phyloP scores from a whole-genome alignment of 2,797 vertebrate species.

The Sebastes itinus region DNA sequence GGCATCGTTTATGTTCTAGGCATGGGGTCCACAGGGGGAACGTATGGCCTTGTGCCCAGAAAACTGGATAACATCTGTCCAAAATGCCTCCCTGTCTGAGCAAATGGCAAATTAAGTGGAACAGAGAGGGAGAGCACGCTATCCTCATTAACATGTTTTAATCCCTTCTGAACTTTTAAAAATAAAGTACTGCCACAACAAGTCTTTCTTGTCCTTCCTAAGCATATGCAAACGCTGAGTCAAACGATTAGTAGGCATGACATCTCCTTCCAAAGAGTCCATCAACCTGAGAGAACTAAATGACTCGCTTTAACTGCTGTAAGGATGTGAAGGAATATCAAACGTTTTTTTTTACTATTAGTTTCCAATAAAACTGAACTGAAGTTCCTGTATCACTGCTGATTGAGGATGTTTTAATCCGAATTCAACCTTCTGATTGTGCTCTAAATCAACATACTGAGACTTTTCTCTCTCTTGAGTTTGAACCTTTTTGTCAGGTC shows the following conservation, averaged over 20 bases:
- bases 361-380: not conserved
- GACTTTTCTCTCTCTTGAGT: not conserved
- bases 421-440: not conserved
- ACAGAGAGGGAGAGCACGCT: not conserved
- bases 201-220: not conserved
- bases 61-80: conserved; percentile 37
- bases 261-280: not conserved
- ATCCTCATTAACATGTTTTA: not conserved
- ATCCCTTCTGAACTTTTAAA: not conserved
- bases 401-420: not conserved
- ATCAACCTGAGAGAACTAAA: not conserved
- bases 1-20: conserved; percentile 22
- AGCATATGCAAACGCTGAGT: not conserved
- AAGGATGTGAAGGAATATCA: not conserved
- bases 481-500: too few relatives aligned
- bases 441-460: not conserved
- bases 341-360: not conserved
- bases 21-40: conserved; percentile 7
- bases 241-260: not conserved
- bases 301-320: not conserved
- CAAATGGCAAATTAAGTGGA: conserved; percentile 22
- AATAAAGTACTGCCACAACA: not conserved
- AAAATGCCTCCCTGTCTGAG: conserved; percentile 14
- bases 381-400: not conserved
- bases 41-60: conserved; percentile 14